Conservation (phyloP, 2,113 vertebrate species). For the Carlito syrichta region DNA sequence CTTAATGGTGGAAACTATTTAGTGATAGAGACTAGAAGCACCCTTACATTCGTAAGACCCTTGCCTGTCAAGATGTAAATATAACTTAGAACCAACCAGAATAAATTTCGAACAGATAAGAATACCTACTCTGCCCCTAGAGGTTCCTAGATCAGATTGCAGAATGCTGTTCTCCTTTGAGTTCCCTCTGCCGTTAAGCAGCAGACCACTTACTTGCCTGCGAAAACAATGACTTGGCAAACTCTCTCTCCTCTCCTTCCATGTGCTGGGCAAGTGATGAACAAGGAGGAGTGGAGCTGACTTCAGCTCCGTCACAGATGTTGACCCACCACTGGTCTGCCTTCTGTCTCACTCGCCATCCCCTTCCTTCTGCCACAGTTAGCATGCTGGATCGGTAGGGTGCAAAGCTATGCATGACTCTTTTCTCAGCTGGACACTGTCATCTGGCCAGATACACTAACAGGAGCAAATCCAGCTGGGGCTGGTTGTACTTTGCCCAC, state of each 20-base stretch:
- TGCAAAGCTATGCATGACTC: not conserved
- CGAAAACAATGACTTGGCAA: not conserved
- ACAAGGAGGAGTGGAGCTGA: not conserved
- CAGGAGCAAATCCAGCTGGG: slow-evolving; percentile 35
- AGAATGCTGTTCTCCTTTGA: not conserved
- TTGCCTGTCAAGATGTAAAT: not conserved
- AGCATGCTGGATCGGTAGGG: not conserved
- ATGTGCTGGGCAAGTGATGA: not conserved
- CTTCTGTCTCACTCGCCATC: not conserved
- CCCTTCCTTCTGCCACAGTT: not conserved
- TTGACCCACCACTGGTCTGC: not conserved
- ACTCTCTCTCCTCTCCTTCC: not conserved
- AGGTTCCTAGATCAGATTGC: slow-evolving; percentile 11
- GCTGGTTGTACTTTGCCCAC: slow-evolving; percentile 23
- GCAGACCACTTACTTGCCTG: not conserved
- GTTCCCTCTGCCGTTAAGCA: not conserved
- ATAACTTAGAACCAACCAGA: not conserved
- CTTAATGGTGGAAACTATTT: not conserved
- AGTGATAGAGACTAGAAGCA: not conserved
- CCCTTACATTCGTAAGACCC: not conserved
- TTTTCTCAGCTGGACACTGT: slow-evolving; percentile 32
- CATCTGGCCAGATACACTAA: slow-evolving; percentile 29
- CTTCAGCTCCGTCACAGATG: slow-evolving; percentile 12
- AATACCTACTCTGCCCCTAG: not conserved
- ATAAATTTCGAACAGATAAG: not conserved